Evolutionary conservation across 2,797 vertebrate species (phyloP).

Genomic region (Pseudotriccus pelzelni): DNA sequence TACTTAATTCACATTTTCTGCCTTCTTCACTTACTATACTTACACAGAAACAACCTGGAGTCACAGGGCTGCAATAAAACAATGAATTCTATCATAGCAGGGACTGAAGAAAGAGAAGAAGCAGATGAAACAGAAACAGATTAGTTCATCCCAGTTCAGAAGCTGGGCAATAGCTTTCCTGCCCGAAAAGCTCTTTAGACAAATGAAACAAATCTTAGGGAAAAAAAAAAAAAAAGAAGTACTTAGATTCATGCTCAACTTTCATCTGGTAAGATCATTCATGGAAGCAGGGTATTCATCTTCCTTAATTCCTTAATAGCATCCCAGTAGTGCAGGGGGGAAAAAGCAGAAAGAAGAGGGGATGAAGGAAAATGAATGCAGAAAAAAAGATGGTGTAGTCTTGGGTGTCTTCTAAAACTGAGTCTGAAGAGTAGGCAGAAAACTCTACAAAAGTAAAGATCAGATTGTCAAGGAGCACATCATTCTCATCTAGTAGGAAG

Average conservation of each 20-base stretch:
- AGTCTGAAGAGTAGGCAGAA: background rate
- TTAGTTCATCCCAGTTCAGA: background rate
- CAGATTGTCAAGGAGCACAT: background rate
- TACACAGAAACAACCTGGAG: background rate
- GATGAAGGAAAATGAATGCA: background rate
- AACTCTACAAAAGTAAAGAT: background rate
- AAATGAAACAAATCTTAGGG: background rate
- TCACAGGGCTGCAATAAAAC: background rate
- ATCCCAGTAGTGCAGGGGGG: background rate
- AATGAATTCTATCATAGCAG: background rate
- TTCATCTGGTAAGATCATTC: background rate
- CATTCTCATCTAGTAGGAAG: background rate
- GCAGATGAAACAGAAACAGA: background rate
- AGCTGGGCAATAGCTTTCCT: background rate
- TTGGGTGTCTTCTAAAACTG: background rate
- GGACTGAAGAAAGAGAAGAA: background rate
- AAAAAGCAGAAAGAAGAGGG: background rate
- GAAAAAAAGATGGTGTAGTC: background rate
- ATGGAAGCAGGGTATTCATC: background rate
- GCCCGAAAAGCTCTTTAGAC: background rate
- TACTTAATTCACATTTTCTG: background rate
- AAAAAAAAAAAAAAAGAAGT: background rate
- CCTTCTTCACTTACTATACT: background rate
- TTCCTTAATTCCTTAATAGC: background rate
- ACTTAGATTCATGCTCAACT: background rate